Evolutionary conservation across 2,888 invertebrate species (phyloP).

Genomic region (Xestia c-nigrum): DNA sequence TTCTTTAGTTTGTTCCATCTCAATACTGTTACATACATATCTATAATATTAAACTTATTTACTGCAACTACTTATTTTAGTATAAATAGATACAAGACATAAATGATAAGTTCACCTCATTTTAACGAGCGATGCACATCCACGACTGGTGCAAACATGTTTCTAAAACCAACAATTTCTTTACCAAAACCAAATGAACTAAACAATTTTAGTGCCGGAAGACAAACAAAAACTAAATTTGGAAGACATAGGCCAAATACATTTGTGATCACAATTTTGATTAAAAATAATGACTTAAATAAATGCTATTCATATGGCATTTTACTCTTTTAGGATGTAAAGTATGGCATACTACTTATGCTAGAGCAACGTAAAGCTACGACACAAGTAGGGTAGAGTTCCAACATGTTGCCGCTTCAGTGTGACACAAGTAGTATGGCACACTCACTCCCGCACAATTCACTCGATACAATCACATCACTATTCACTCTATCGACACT

Average conservation of each 20-base stretch:
- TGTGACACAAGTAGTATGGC: slow-evolving; percentile 57
- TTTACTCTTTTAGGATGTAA: slow-evolving; percentile 58
- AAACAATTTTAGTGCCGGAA: slow-evolving; percentile 57
- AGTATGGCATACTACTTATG: slow-evolving; percentile 62
- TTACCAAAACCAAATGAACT: slow-evolving; percentile 53
- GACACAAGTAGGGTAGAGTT: slow-evolving; percentile 17
- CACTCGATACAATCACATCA: slow-evolving; percentile 55
- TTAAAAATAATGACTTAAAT: slow-evolving; percentile 65
- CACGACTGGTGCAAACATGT: slow-evolving; percentile 80
- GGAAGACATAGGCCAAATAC: slow-evolving; percentile 80
- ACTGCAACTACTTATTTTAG: slow-evolving; percentile 70
- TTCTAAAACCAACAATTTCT: slow-evolving; percentile 68
- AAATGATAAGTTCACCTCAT: slow-evolving; percentile 87
- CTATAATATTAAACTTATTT: slow-evolving; percentile 68
- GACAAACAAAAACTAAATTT: slow-evolving; percentile 70
- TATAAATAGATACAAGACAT: slow-evolving; percentile 85
- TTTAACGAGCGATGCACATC: slow-evolving; percentile 82
- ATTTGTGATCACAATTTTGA: slow-evolving; percentile 57
- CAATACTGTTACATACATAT: slow-evolving; percentile 82
- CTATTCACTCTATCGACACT: slow-evolving; percentile 42
- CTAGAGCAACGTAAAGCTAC: slow-evolving; percentile 21
- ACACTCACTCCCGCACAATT: slow-evolving; percentile 37
- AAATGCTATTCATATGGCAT: slow-evolving; percentile 82
- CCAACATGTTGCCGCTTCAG: slow-evolving; percentile 2
- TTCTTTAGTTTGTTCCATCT: slow-evolving; percentile 84